Evolutionary conservation across 2,888 invertebrate species (phyloP).

Genomic region (Aromia moschata): DNA sequence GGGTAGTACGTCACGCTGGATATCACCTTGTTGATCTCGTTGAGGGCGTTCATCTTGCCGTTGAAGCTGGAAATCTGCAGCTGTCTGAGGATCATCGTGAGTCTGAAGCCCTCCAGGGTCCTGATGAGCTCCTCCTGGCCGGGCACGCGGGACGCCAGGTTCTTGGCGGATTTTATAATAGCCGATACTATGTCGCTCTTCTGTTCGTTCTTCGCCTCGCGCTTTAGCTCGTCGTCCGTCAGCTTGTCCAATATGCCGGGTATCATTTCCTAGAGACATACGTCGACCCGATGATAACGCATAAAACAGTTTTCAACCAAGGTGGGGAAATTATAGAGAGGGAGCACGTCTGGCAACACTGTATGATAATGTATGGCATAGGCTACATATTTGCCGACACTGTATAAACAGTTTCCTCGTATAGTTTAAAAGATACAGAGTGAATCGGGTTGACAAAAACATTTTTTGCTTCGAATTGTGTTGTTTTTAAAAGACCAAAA

Average conservation of each 20-base stretch:
- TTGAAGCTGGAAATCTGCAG: constrained; percentile 97
- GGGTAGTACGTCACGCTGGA: constrained; percentile 91
- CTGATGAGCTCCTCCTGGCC: constrained; percentile 83
- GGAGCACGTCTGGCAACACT: too few species aligned
- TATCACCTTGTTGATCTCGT: constrained; percentile 97
- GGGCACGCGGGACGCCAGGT: constrained; percentile 84
- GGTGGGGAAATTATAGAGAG: too few species aligned
- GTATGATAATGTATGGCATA: too few species aligned
- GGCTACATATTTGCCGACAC: too few species aligned
- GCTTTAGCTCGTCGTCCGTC: constrained; percentile 94
- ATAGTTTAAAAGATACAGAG: too few species aligned
- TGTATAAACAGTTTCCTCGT: too few species aligned
- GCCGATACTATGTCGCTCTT: constrained; percentile 96
- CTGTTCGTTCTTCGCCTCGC: constrained; percentile 93
- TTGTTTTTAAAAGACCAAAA: too few species aligned
- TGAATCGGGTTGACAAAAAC: too few species aligned
- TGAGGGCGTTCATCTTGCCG: constrained; percentile 98
- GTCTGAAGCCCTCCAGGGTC: constrained; percentile 88
- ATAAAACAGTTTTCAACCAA: too few species aligned
- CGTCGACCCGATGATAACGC: too few species aligned
- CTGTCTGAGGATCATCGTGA: constrained; percentile 92
- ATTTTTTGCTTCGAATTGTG: too few species aligned
- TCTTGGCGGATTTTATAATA: constrained; percentile 92
- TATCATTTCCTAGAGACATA: constrained; percentile 79
- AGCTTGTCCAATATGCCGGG: constrained; percentile 89